Evolutionary conservation across 2,113 vertebrate species (phyloP), one percentile per base, ranked within the genome.

Genomic region (Lophura nycthemera): DNA sequence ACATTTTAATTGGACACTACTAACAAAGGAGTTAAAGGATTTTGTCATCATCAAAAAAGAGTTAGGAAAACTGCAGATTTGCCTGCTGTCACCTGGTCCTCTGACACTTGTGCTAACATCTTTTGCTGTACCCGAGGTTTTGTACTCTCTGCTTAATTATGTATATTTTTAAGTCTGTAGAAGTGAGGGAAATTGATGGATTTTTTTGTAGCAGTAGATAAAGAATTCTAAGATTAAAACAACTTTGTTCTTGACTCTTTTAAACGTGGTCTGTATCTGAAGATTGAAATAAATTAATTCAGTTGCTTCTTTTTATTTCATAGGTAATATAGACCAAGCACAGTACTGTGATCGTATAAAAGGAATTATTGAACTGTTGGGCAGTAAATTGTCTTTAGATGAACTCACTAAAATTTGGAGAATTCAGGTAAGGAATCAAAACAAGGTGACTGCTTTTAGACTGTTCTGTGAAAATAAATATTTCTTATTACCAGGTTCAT

Each of bases 321-420:
- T 95, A 99, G 99, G 99, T 84, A 99, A 99, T 91, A 99, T 99
- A 97, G 99, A 99, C 96, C 99, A 99, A 95, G 99, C 99, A 0
- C 99, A 99, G 69, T 99, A 99, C 96, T 99, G 99, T 98, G 99
- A 99, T 95, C 98, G 99, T 88, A 99, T 99, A 97, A 99, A 99
- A 97, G 99, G 99, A 98, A 99, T 99, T 96, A 99, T 99, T 97
- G 99, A 99, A 97, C 98, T 99, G 63, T 97, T 99, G 95, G 99
- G 99, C 84, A 99, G 99, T 97, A 99, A 99, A 97, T 97, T 99
- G 42, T 99, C 99, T 24, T 97, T 99, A 96, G 99, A 99, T 71
- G 99, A 99, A 72, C 98, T 99, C 81, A 98, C 99, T 87, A 99
- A 99, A 97, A 99, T 99, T 96, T 99, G 99, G 99, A 99, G 95